Percentiles rank a stretch among this genome's conserved stretches.
These are phyloP conservation scores for Drosophila mercatorum DNA, from an alignment of 2,888 invertebrate genomes.

Conservation along the genomic window DNA sequence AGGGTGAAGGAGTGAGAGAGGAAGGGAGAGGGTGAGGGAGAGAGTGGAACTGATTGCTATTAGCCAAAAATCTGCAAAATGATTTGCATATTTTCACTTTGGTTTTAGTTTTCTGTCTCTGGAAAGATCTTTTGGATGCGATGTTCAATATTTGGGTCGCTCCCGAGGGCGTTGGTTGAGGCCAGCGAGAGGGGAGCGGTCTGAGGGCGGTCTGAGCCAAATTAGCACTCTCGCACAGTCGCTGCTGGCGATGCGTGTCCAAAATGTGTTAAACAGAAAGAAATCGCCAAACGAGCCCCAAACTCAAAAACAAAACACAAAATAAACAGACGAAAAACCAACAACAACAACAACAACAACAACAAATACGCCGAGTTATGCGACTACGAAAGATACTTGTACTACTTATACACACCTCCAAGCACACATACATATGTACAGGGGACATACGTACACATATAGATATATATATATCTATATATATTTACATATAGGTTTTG, in stretches of 20 bases:
- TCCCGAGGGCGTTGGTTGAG: slow-evolving; percentile 1
- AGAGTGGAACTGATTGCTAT: neutral
- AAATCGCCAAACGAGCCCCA: slow-evolving; percentile 55
- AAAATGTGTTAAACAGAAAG: slow-evolving; percentile 71
- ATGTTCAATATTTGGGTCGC: slow-evolving; percentile 46
- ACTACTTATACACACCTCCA: slow-evolving; percentile 37
- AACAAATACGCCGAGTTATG: slow-evolving; percentile 45
- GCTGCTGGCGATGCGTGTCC: slow-evolving; percentile 44
- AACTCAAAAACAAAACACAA: slow-evolving; percentile 24
- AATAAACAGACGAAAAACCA: slow-evolving; percentile 17
- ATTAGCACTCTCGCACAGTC: slow-evolving; percentile 39
- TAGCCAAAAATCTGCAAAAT: neutral
- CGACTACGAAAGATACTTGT: slow-evolving; percentile 47
- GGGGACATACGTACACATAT: neutral
- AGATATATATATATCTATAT: neutral
- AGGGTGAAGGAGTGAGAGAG: neutral
- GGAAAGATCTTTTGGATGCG: slow-evolving; percentile 38
- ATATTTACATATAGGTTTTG: slow-evolving; percentile 28
- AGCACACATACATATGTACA: too few relatives aligned
- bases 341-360: neutral
- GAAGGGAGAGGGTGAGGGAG: neutral
- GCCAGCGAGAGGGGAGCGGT: neutral
- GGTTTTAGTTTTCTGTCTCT: slow-evolving; percentile 1
- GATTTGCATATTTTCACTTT: slow-evolving; percentile 60
- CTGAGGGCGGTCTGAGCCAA: slow-evolving; percentile 5